A percentile compares a stretch with the other conserved stretches of the same genome.
These are phyloP conservation scores for Ochropacha duplaris DNA, from an alignment of 2,888 invertebrate species.

Conservation along the genomic window DNA sequence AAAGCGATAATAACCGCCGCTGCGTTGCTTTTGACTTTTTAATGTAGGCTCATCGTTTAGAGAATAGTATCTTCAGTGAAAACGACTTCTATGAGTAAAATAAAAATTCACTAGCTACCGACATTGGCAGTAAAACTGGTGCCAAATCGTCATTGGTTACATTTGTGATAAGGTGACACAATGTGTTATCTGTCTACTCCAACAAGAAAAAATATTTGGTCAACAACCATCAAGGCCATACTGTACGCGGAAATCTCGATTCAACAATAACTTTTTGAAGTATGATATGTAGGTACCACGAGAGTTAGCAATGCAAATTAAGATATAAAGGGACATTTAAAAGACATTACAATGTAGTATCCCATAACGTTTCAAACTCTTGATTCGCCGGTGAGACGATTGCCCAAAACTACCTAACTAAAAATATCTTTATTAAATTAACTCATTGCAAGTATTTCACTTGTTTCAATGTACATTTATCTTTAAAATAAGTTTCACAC, in stretches of 20 bases:
- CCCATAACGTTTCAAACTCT: no score
- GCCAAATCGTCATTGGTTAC: conserved; percentile 36
- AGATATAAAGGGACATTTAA: conserved; percentile 53
- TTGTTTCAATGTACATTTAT: no score
- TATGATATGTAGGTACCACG: conserved; percentile 20
- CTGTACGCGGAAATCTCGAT: conserved; percentile 64
- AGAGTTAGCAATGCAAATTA: conserved; percentile 61
- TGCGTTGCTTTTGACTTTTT: background rate
- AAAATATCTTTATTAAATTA: no score
- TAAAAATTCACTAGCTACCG: background rate
- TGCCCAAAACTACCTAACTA: no score
- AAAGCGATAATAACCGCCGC: background rate
- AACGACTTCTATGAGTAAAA: background rate
- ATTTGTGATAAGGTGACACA: conserved; percentile 59
- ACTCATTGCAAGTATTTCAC: no score
- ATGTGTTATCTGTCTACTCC: conserved; percentile 63
- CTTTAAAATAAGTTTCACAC: no score
- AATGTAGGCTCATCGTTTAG: background rate
- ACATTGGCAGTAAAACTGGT: background rate
- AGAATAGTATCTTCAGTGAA: background rate
- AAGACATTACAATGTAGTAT: conserved; percentile 42
- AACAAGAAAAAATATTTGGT: conserved; percentile 62
- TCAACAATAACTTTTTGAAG: conserved; percentile 34
- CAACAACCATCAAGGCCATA: conserved; percentile 70
- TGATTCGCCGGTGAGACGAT: no score